These are phyloP conservation scores for Caradrina clavipalpis DNA, from an alignment of 2,888 invertebrate species.

Conservation along the genomic window DNA sequence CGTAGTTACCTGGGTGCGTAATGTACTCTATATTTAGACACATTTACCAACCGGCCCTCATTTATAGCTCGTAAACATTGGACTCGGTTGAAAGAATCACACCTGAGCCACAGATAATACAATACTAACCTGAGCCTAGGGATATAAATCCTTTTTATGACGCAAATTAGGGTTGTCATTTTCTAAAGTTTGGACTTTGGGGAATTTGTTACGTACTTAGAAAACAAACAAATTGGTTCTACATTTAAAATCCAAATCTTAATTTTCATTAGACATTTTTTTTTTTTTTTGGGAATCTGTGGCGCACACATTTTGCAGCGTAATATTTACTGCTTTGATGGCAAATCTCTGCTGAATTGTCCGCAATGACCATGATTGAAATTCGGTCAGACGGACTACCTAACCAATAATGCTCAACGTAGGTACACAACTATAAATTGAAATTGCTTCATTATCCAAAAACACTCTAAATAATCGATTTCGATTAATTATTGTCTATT, in stretches of 20 bases:
- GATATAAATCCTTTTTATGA: slow-evolving; percentile 15
- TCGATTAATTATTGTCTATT: slow-evolving; percentile 14
- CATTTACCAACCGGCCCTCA: slow-evolving; percentile 6
- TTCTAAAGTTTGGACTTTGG: not conserved
- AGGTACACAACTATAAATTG: slow-evolving; percentile 9
- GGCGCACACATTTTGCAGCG: too few relatives aligned
- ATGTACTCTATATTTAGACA: slow-evolving; percentile 6
- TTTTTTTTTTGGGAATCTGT: too few relatives aligned
- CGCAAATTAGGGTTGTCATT: slow-evolving; percentile 25
- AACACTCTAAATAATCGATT: slow-evolving; percentile 37
- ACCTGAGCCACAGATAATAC: slow-evolving; percentile 18
- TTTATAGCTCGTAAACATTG: slow-evolving; percentile 22
- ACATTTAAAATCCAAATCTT: not conserved
- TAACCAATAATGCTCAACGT: not conserved
- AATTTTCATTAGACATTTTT: not conserved
- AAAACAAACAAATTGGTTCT: not conserved
- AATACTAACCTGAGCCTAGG: slow-evolving; percentile 17
- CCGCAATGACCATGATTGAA: too few relatives aligned
- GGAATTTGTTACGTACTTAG: slow-evolving; percentile 10
- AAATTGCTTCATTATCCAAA: slow-evolving; percentile 15
- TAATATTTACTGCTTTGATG: too few relatives aligned
- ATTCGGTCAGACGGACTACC: too few relatives aligned
- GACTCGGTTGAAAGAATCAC: slow-evolving; percentile 21
- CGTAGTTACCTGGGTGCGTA: not conserved
- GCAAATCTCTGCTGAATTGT: too few relatives aligned